Evolutionary conservation across 2,888 invertebrate species (phyloP).

Genomic region (Blastobasis adustella): DNA sequence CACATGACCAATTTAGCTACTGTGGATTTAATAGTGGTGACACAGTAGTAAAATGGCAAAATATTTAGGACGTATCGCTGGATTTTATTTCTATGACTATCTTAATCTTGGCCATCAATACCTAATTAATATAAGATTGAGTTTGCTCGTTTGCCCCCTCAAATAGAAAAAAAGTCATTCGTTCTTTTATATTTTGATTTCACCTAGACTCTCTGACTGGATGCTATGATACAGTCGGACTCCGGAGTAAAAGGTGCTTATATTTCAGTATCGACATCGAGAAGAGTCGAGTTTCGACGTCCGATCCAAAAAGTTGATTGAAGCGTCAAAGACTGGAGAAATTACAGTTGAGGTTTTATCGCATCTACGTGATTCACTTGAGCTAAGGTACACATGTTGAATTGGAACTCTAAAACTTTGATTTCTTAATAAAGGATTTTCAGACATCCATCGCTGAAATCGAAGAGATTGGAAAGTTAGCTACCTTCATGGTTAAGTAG

Average conservation of each 20-base stretch:
- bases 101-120: too few relatives aligned
- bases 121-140: too few relatives aligned
- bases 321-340: constrained; percentile 62
- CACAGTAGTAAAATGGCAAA: constrained; percentile 30
- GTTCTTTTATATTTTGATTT: background rate
- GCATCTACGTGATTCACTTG: constrained; percentile 59
- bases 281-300: constrained; percentile 48
- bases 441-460: background rate
- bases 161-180: background rate
- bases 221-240: background rate
- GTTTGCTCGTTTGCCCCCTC: too few relatives aligned
- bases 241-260: too few relatives aligned
- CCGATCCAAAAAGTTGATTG: constrained; percentile 50
- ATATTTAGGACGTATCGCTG: constrained; percentile 12
- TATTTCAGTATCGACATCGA: constrained; percentile 50
- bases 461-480: too few relatives aligned
- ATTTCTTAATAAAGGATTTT: background rate
- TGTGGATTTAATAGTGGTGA: constrained; percentile 18
- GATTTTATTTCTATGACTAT: too few relatives aligned
- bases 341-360: constrained; percentile 51
- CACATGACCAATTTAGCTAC: too few relatives aligned
- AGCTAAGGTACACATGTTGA: constrained; percentile 38
- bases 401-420: background rate
- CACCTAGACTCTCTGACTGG: background rate
- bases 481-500: too few relatives aligned